Evolutionary conservation across 2,888 invertebrate species (phyloP), one percentile per base, ranked within the genome.

Genomic region (Erebia epiphron): DNA sequence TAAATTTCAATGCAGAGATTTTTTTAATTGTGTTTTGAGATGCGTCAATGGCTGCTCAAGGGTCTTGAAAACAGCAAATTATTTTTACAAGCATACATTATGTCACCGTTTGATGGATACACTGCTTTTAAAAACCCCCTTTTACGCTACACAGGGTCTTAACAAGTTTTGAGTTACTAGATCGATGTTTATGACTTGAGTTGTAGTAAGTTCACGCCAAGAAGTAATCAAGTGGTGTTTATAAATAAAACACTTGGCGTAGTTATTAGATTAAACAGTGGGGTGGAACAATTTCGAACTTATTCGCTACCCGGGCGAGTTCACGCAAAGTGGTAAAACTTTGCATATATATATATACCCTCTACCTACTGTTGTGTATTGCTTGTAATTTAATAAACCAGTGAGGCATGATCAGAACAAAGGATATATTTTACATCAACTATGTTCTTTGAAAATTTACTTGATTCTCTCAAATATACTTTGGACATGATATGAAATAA

Each of bases 331-430:
- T 69, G 74, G 74, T 68, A 56, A 69, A 76, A 76, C 72, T 76
- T 75, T 67, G 49, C 68, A 61, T 46, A 61, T 43, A 60, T 67
- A 43, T 67, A 61, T 46, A 61, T 43, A 60, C 13, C 54, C 65
- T 54, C 67, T 10, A 18, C 21, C 56, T 60, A 73, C 68, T 56
- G 65, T 60, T 70, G 69, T 75, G 73, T 60, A 73, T 71, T 69
- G 73, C 72, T 73, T 58, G 73, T 74, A 75, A 75, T 76, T 75
- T 73, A 75, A 73, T 75, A 73, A 74, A 71, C 71, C 73, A 73
- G 46, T 61, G 61, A 61, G 46, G 16, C 46, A 61, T 43, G 18
- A 61, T 61, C 46, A 46, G 18, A 46, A 16, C 41, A n/a, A 57
- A 57, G 56, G 56, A 57, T 57, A 16, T 10, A 54, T 16, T 26